Evolutionary conservation across 2,888 invertebrate species (phyloP), one percentile per base, ranked within the genome.

Genomic region (Hirudinaria manillensis): DNA sequence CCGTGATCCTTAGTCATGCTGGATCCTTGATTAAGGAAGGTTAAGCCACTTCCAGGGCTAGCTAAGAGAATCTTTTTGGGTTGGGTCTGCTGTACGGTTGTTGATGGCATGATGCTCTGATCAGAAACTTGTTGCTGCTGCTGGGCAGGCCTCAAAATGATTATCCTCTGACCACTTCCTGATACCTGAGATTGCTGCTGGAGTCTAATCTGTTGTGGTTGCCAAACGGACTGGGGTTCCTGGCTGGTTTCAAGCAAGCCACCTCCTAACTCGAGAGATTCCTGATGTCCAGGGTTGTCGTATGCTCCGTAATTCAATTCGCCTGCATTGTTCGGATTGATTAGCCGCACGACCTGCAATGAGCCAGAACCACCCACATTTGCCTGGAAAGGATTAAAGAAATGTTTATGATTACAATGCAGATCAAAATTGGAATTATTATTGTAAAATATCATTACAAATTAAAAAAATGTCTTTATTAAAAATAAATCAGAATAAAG

Each of bases 321-420:
- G 36, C n/a, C 32, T 6, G 68, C 32, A 68, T 68, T 36, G 36
- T 68, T 68, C 16, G 68, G 68, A 36, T 68, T 68, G 34, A 68
- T 73, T n/a, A 73, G 45, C 36, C 73, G n/a, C 24, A 73, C 73
- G 4, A 73, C 65, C 38, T 73, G 73, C 36, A 73, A 24, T 2
- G 73, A 73, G 21, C 73, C 73, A 21, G 73, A 61, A 29, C 53
- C 53, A 68, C 29, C 32, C 32, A 34, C 36, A 68, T 68, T 68
- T 19, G 68, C 68, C 68, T 68, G 36, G n/a, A 68, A 34, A 29
- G n/a, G 29, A 45, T 45, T 45, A 45, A 45, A n/a, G 7, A 61
- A 61, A 61, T 61, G 24, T 61, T 61, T 16, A 1, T 61, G 10
- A 29, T 61, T 27, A 4, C 13, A 7, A 61, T 45, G 45, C 16